Evolutionary conservation across 2,113 vertebrate genomes (phyloP).

Genomic region (Scolopax mira): DNA sequence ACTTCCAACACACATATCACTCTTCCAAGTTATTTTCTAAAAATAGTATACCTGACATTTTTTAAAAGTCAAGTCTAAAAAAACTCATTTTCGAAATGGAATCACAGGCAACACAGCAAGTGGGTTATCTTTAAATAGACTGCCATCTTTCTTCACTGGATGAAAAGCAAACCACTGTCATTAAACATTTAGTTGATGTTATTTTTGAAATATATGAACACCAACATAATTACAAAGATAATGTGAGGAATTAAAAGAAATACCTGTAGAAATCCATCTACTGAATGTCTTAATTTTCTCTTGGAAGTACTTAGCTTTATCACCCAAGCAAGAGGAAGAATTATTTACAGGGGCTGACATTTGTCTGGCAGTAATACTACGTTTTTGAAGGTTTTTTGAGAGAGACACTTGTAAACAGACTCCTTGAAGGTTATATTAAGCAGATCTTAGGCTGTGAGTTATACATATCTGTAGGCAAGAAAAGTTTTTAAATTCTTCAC

Average conservation of each 20-base stretch:
- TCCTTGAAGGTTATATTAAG: slow-evolving; percentile 33
- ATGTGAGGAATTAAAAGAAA: neutral
- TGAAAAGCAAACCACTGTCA: neutral
- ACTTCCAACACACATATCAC: neutral
- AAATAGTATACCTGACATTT: neutral
- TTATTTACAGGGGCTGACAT: slow-evolving; percentile 5
- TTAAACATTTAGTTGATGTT: neutral
- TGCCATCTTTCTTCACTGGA: neutral
- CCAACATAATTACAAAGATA: neutral
- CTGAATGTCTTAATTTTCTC: neutral
- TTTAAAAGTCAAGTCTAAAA: slow-evolving; percentile 25
- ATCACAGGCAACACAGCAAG: neutral
- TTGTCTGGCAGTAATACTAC: neutral
- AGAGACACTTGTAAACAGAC: slow-evolving; percentile 17
- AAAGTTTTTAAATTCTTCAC: neutral
- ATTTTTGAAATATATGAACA: neutral
- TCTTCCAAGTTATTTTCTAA: slow-evolving; percentile 3
- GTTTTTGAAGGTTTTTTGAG: neutral
- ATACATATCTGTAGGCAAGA: slow-evolving; percentile 7
- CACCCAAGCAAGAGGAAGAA: neutral
- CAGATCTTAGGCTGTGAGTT: neutral
- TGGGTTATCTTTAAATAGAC: neutral
- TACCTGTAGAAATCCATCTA: neutral
- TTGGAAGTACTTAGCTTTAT: neutral
- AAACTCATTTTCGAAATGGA: neutral